Evolutionary conservation across 2,888 invertebrate species (phyloP).

Genomic region (Parnassius apollo): DNA sequence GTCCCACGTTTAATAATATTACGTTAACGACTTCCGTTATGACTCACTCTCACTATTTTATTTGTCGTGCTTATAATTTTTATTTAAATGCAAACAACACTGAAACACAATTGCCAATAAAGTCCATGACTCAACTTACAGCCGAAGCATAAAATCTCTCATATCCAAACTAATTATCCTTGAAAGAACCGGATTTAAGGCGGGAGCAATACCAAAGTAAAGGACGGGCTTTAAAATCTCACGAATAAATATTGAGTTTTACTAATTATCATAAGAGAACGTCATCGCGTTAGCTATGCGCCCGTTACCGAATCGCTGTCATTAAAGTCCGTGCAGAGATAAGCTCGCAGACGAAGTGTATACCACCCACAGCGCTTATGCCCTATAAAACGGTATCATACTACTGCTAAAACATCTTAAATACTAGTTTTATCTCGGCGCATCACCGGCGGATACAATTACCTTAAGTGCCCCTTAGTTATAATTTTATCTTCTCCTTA

Average conservation of each 20-base stretch:
- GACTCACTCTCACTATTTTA: conserved; percentile 43
- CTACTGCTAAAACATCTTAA: conserved; percentile 53
- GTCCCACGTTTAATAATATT: conserved; percentile 36
- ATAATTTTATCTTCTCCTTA: conserved; percentile 39
- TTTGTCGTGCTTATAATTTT: conserved; percentile 16
- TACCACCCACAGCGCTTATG: conserved; percentile 63
- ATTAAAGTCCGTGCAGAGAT: conserved; percentile 60
- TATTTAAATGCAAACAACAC: conserved; percentile 24
- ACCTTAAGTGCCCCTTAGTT: conserved; percentile 51
- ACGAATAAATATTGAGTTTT: conserved; percentile 71
- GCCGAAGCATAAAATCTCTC: conserved; percentile 45
- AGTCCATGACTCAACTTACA: conserved; percentile 33
- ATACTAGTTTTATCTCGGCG: conserved; percentile 51
- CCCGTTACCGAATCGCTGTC: conserved; percentile 74
- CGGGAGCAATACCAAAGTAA: conserved; percentile 62
- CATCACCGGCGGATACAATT: conserved; percentile 58
- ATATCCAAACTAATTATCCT: conserved; percentile 54
- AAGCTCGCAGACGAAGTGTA: conserved; percentile 49
- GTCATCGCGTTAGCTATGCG: conserved; percentile 58
- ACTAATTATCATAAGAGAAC: conserved; percentile 77
- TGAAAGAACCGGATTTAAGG: conserved; percentile 52
- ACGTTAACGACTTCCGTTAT: conserved; percentile 41
- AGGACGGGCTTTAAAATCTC: conserved; percentile 62
- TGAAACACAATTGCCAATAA: conserved; percentile 21
- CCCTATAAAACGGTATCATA: conserved; percentile 56